Evolutionary conservation across 2,113 vertebrate genomes (phyloP).

Genomic region (Oncorhynchus nerka): DNA sequence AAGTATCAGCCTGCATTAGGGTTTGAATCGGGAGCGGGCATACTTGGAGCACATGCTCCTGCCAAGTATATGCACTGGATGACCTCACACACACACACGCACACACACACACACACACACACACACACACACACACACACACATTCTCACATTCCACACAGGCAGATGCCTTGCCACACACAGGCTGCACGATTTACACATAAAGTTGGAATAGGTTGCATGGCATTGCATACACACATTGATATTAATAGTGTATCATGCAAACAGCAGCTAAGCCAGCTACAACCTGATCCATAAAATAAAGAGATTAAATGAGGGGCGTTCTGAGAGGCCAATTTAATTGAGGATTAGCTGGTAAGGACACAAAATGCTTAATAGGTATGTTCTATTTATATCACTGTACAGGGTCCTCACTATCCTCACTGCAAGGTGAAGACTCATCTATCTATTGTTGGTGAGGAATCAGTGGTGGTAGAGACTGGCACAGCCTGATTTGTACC

Average conservation of each 20-base stretch:
- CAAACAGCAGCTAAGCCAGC: constrained; percentile 19
- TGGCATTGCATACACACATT: neutral
- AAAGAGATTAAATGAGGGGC: constrained; percentile 66
- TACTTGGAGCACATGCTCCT: constrained; percentile 36
- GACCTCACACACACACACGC: constrained; percentile 52
- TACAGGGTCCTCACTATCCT: constrained; percentile 38
- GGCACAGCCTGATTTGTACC: too few relatives aligned
- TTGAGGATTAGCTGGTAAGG: constrained; percentile 74
- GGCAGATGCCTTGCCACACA: too few relatives aligned
- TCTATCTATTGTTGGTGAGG: neutral
- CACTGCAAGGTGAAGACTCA: neutral
- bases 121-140: neutral
- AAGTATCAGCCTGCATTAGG: constrained; percentile 54
- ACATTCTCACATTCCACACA: too few relatives aligned
- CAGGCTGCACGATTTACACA: too few relatives aligned
- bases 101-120: neutral
- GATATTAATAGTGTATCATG: constrained; percentile 7
- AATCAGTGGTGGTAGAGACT: too few relatives aligned
- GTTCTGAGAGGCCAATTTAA: constrained; percentile 60
- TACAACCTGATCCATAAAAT: constrained; percentile 48
- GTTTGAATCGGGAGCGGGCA: constrained; percentile 51
- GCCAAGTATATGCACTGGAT: constrained; percentile 50
- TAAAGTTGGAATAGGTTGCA: neutral
- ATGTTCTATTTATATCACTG: constrained; percentile 61
- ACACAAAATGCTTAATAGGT: constrained; percentile 56